Evolutionary conservation across 1,140 invertebrate genomes (phyloP).

Genomic region (Yoshiicerus persimilis): DNA sequence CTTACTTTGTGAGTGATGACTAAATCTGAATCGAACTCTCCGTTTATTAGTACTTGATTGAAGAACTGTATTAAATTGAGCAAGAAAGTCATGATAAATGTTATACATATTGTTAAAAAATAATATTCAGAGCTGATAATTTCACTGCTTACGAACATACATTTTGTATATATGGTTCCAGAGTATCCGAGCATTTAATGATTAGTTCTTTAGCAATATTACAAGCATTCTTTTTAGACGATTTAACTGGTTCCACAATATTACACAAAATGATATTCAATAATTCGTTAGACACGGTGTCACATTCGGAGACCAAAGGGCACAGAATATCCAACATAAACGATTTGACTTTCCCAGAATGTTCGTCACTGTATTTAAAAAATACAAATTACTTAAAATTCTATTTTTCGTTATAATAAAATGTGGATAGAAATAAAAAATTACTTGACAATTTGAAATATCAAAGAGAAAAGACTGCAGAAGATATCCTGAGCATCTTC

Average conservation of each 20-base stretch:
- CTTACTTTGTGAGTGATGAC: slow-evolving; percentile 72
- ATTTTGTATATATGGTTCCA: slow-evolving; percentile 91
- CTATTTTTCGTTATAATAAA: no score
- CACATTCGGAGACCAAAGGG: slow-evolving; percentile 91
- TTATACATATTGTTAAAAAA: background rate
- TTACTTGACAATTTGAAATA: slow-evolving; percentile 95
- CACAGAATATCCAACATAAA: slow-evolving; percentile 94
- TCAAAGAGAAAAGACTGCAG: slow-evolving; percentile 85
- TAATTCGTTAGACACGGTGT: slow-evolving; percentile 89
- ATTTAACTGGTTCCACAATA: slow-evolving; percentile 93
- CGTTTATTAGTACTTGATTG: slow-evolving; percentile 89
- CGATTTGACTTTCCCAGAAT: slow-evolving; percentile 91
- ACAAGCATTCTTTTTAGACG: slow-evolving; percentile 86
- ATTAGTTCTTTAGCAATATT: slow-evolving; percentile 87
- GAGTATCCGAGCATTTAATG: slow-evolving; percentile 82
- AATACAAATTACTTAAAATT: background rate
- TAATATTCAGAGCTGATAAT: no score
- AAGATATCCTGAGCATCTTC: slow-evolving; percentile 98
- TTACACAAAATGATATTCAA: slow-evolving; percentile 92
- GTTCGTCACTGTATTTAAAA: slow-evolving; percentile 75
- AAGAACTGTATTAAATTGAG: slow-evolving; percentile 78
- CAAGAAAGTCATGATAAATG: no score
- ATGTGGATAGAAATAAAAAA: no score
- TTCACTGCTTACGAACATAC: slow-evolving; percentile 58
- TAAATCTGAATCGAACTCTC: slow-evolving; percentile 80